Percentiles rank a stretch among this genome's conserved stretches.
Evolutionary conservation across 2,113 vertebrate species (phyloP).

Genomic region (Odontophorus gujanensis): DNA sequence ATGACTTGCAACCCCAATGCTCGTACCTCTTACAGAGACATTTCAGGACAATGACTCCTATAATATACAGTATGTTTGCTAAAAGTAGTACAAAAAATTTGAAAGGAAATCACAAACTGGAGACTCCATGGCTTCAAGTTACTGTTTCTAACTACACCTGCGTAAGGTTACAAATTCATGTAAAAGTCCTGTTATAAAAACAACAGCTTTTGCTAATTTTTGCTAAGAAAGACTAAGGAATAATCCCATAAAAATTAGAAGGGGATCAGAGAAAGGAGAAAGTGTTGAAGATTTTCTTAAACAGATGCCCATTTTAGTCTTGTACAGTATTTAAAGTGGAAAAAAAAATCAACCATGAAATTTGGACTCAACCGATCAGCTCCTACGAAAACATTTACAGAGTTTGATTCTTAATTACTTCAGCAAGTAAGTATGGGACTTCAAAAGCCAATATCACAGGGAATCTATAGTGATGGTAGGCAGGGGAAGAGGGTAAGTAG

Average conservation of each 20-base stretch:
- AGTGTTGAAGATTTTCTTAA: neutral
- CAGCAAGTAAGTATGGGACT: neutral
- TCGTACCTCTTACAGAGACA: neutral
- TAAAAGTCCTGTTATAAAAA: neutral
- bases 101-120: neutral
- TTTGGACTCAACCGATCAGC: neutral
- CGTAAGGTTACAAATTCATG: neutral
- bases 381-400: neutral
- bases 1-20: neutral
- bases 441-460: neutral
- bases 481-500: neutral
- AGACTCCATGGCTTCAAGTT: neutral
- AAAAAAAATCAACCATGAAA: neutral
- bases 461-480: neutral
- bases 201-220: neutral
- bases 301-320: neutral
- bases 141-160: neutral
- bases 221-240: neutral
- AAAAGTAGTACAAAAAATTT: neutral
- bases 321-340: neutral
- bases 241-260: neutral
- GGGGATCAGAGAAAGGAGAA: neutral
- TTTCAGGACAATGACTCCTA: neutral
- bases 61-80: neutral
- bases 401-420: neutral